phyloP scores from a whole-genome alignment of 2,888 invertebrate genomes.

The Hydriomena furcata region DNA sequence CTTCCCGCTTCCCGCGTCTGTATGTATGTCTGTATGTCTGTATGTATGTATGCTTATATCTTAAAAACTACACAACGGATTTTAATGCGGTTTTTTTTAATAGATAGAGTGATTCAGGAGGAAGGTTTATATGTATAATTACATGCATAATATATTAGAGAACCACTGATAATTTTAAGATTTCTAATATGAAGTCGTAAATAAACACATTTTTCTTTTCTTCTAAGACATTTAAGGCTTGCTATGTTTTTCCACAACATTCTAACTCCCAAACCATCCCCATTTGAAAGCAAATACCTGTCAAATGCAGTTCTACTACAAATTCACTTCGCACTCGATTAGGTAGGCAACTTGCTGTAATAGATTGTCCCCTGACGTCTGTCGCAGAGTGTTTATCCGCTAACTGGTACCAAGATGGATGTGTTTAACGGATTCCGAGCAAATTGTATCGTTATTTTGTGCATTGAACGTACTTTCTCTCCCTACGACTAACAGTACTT shows the following conservation, averaged over 20 bases:
- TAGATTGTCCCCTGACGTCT: slow-evolving; percentile 37
- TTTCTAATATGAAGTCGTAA: too few species aligned
- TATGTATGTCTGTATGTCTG: too few species aligned
- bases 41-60: too few species aligned
- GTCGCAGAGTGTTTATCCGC: slow-evolving; percentile 50
- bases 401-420: slow-evolving; percentile 34
- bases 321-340: slow-evolving; percentile 55
- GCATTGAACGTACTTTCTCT: background rate
- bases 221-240: background rate
- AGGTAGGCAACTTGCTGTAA: slow-evolving; percentile 32
- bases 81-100: too few species aligned
- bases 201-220: too few species aligned
- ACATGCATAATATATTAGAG: too few species aligned
- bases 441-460: background rate
- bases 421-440: background rate
- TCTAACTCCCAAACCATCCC: slow-evolving; percentile 20
- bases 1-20: too few species aligned
- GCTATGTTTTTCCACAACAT: slow-evolving; percentile 6
- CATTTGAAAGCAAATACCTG: slow-evolving; percentile 25
- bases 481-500: too few species aligned
- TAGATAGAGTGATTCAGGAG: too few species aligned
- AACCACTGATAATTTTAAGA: too few species aligned
- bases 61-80: too few species aligned
- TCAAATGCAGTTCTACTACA: slow-evolving; percentile 55
- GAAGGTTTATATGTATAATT: too few species aligned